Conservation (phyloP, 2,888 invertebrate genomes). For the Conistra vaccinii region DNA sequence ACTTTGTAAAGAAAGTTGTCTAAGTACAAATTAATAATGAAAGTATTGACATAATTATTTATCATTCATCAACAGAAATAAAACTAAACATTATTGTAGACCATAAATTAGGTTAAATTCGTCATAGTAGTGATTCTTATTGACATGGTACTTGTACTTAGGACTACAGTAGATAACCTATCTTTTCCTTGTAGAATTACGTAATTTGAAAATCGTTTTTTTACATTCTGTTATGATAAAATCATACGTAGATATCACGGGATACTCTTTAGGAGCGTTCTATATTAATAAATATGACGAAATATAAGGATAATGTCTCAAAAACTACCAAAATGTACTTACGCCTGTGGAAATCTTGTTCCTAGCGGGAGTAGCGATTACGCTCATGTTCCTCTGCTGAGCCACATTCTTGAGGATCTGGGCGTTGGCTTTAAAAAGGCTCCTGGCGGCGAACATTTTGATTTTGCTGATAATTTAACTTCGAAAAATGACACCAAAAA, state of each 20-base stretch:
- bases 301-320: background rate
- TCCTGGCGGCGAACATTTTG: constrained; percentile 83
- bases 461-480: constrained; percentile 55
- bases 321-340: constrained; percentile 65
- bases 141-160: background rate
- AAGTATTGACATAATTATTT: background rate
- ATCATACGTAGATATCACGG: background rate
- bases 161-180: constrained; percentile 61
- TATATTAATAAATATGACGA: background rate
- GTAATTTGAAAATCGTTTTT: constrained; percentile 63
- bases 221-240: background rate
- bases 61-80: background rate
- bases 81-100: background rate
- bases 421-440: constrained; percentile 77
- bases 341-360: constrained; percentile 81
- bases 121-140: background rate
- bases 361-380: constrained; percentile 77
- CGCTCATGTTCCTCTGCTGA: constrained; percentile 84
- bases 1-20: background rate
- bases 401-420: constrained; percentile 80
- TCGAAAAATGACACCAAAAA: constrained; percentile 53
- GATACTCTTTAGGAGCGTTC: background rate
- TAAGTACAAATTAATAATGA: background rate
- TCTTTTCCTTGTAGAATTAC: constrained; percentile 63
- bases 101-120: background rate